Evolutionary conservation across 1,140 invertebrate species (phyloP).

Genomic region (Euschistus heros): DNA sequence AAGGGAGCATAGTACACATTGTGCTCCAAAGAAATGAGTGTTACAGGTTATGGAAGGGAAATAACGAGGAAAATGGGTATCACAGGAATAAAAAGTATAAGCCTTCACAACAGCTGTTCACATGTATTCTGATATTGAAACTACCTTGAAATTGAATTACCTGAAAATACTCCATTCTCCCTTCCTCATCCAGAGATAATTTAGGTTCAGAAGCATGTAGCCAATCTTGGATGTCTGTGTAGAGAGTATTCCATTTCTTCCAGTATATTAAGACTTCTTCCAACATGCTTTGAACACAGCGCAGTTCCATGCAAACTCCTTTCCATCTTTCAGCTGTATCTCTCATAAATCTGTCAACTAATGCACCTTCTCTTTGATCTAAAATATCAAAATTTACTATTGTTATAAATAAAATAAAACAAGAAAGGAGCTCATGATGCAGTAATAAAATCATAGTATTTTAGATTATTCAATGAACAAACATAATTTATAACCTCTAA

Average conservation of each 20-base stretch:
- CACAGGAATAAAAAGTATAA: neutral
- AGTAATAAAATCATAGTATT: no score
- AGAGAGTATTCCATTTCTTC: conserved; percentile 65
- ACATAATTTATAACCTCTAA: no score
- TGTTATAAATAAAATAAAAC: no score
- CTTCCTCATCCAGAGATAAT: conserved; percentile 64
- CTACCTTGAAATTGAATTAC: conserved; percentile 27
- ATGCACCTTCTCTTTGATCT: conserved; percentile 60
- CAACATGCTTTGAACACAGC: conserved; percentile 76
- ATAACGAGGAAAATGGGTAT: neutral
- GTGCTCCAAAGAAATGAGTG: no score
- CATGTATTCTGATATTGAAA: no score
- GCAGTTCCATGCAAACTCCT: conserved; percentile 75
- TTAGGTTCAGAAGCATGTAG: conserved; percentile 66
- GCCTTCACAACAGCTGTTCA: no score
- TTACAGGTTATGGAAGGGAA: no score
- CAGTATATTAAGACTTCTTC: conserved; percentile 83
- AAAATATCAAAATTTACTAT: conserved; percentile 22
- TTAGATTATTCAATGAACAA: no score
- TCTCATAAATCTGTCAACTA: conserved; percentile 73
- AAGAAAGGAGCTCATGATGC: no score
- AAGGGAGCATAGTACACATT: no score
- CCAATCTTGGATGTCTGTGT: conserved; percentile 69
- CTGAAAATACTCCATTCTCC: conserved; percentile 67
- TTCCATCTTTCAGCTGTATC: conserved; percentile 83